Percentiles rank a stretch among this genome's conserved stretches.
These are phyloP conservation scores for Steinernema feltiae DNA, from an alignment of 1,140 invertebrate species.

Conservation along the genomic window DNA sequence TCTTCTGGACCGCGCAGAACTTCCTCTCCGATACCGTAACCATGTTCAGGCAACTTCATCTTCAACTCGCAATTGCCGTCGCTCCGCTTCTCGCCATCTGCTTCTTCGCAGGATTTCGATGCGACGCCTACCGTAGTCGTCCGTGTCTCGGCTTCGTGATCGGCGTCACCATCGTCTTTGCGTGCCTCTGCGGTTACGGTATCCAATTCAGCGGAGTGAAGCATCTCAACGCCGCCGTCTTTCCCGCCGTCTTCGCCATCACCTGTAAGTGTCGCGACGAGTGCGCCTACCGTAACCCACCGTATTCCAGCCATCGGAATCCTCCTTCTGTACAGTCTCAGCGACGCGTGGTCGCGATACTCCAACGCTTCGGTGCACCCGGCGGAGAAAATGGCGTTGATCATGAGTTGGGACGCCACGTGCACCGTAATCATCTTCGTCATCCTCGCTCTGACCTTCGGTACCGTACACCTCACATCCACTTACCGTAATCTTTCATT, in stretches of 20 bases:
- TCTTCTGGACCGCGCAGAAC: not conserved
- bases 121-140: constrained; percentile 7
- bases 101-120: not conserved
- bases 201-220: constrained; percentile 1
- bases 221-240: not conserved
- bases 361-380: constrained; percentile 2
- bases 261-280: not conserved
- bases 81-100: not conserved
- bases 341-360: not conserved
- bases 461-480: not conserved
- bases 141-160: not conserved
- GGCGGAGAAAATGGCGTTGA: not conserved
- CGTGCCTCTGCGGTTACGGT: not conserved
- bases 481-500: not conserved
- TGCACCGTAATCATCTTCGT: not conserved
- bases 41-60: constrained; percentile 1
- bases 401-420: constrained; percentile 5
- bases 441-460: not conserved
- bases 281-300: not conserved
- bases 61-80: not conserved
- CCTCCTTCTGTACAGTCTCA: constrained; percentile 2
- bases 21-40: not conserved
- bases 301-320: not conserved
- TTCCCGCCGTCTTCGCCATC: not conserved
- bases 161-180: not conserved